These are phyloP conservation scores for Tribolium madens DNA, from an alignment of 1,140 invertebrate genomes.

Conservation along the genomic window DNA sequence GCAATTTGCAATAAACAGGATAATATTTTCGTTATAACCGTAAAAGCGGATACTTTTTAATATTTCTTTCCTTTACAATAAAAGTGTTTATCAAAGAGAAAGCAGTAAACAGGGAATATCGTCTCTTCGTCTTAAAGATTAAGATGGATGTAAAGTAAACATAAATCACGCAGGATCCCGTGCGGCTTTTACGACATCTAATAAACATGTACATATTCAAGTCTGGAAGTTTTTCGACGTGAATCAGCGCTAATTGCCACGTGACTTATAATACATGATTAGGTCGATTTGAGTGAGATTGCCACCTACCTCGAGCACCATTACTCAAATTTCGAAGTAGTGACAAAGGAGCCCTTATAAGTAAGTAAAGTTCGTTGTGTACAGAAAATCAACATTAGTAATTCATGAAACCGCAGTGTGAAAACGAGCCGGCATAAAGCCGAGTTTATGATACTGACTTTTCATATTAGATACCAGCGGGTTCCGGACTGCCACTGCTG, in stretches of 20 bases:
- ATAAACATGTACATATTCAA: constrained; percentile 26
- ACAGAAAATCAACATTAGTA: constrained; percentile 57
- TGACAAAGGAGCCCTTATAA: background rate
- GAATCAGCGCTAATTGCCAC: background rate
- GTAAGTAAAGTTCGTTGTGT: constrained; percentile 48
- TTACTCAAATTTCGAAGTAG: background rate
- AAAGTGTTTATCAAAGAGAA: constrained; percentile 35
- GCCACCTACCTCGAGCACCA: background rate
- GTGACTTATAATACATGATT: no score
- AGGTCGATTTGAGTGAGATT: no score
- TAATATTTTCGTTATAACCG: constrained; percentile 32
- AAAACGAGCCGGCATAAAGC: constrained; percentile 47
- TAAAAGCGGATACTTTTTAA: constrained; percentile 17
- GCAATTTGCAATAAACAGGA: constrained; percentile 28
- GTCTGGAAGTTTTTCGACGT: constrained; percentile 5
- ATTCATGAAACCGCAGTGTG: constrained; percentile 56
- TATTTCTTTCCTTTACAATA: constrained; percentile 34
- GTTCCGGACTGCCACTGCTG: constrained; percentile 29
- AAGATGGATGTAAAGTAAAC: constrained; percentile 22
- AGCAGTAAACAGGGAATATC: constrained; percentile 31
- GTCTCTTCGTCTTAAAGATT: constrained; percentile 23
- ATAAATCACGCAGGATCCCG: constrained; percentile 10
- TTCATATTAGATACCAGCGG: constrained; percentile 53
- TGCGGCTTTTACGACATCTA: constrained; percentile 17
- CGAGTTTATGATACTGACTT: constrained; percentile 55